These are phyloP conservation scores for Drosophila infuscata DNA, from an alignment of 2,888 invertebrate genomes.

Conservation along the genomic window DNA sequence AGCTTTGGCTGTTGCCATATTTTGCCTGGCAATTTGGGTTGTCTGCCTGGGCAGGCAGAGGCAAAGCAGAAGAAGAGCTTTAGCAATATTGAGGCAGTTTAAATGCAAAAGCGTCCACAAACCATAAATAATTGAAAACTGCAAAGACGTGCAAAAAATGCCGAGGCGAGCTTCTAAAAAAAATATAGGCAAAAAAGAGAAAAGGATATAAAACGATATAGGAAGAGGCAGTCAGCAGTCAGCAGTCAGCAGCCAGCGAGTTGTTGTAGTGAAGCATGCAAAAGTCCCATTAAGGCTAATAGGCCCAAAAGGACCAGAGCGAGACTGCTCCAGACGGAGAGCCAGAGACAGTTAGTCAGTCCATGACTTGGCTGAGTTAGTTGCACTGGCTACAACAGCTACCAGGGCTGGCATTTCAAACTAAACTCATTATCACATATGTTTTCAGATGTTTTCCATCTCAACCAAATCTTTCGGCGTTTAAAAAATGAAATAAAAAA, in stretches of 20 bases:
- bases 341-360: slow-evolving; percentile 54
- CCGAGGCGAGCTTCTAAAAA: slow-evolving; percentile 47
- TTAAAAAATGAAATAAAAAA: too few relatives aligned
- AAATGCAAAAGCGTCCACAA: slow-evolving; percentile 76
- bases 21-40: slow-evolving; percentile 60
- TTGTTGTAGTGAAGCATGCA: slow-evolving; percentile 75
- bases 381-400: slow-evolving; percentile 37
- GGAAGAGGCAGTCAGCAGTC: slow-evolving; percentile 44
- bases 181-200: slow-evolving; percentile 4
- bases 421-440: not conserved
- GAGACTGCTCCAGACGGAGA: slow-evolving; percentile 41
- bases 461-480: not conserved
- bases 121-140: slow-evolving; percentile 81
- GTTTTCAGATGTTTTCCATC: not conserved
- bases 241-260: slow-evolving; percentile 55
- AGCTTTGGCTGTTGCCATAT: slow-evolving; percentile 54
- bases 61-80: slow-evolving; percentile 32
- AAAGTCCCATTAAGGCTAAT: slow-evolving; percentile 78
- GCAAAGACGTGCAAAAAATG: slow-evolving; percentile 76
- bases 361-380: slow-evolving; percentile 57
- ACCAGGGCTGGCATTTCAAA: slow-evolving; percentile 44
- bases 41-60: slow-evolving; percentile 46
- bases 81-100: slow-evolving; percentile 75
- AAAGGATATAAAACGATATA: slow-evolving; percentile 41
- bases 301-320: slow-evolving; percentile 68